These are phyloP conservation scores for Sebastes minor DNA, from an alignment of 2,797 vertebrate species.

Conservation along the genomic window DNA sequence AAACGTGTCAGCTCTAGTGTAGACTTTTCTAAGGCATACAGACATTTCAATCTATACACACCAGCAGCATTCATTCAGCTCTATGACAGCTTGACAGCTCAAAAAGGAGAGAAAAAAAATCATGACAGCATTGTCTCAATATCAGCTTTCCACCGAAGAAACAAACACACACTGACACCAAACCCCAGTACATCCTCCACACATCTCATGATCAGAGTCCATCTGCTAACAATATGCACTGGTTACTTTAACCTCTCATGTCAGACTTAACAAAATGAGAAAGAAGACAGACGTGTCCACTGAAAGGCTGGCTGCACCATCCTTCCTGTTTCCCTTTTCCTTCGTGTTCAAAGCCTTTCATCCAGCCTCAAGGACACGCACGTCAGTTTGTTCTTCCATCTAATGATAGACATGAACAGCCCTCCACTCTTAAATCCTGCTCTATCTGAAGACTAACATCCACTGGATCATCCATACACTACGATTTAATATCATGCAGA, in stretches of 20 bases:
- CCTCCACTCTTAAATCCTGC: slow-evolving; percentile 41
- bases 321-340: slow-evolving; percentile 4
- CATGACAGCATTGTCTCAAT: slow-evolving; percentile 18
- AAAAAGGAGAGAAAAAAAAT: neutral
- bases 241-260: slow-evolving; percentile 19
- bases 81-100: slow-evolving; percentile 6
- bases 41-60: neutral
- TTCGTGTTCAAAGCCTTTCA: slow-evolving; percentile 19
- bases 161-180: slow-evolving; percentile 2
- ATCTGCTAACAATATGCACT: neutral
- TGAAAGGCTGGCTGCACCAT: neutral
- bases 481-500: neutral
- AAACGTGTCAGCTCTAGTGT: neutral
- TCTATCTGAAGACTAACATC: slow-evolving; percentile 18
- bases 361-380: slow-evolving; percentile 48
- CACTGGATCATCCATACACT: neutral
- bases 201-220: neutral
- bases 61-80: neutral
- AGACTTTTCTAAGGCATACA: neutral
- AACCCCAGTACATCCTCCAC: neutral
- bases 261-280: slow-evolving; percentile 8
- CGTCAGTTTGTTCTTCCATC: slow-evolving; percentile 18
- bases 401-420: slow-evolving; percentile 13
- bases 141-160: neutral
- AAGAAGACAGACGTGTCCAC: neutral